A percentile compares a stretch with the other conserved stretches of the same genome.
phyloP scores from a whole-genome alignment of 2,113 vertebrate genomes.

The Fregata magnificens region DNA sequence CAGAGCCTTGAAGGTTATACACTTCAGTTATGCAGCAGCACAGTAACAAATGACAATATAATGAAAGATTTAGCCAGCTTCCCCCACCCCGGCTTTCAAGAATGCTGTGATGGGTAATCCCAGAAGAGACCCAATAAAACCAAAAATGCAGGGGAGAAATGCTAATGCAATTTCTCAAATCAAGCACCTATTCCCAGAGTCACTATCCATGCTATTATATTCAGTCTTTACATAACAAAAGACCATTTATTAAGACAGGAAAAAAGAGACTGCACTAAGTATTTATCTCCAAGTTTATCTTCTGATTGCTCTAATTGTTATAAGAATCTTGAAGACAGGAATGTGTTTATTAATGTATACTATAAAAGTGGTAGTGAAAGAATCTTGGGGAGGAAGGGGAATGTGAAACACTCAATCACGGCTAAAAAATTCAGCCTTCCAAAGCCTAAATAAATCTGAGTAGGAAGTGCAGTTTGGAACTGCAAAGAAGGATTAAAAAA shows the following conservation, averaged over 20 bases:
- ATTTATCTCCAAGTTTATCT: background rate
- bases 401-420: background rate
- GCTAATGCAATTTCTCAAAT: background rate
- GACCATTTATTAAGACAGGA: background rate
- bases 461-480: background rate
- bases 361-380: background rate
- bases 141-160: background rate
- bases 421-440: background rate
- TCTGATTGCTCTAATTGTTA: background rate
- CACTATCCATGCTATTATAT: background rate
- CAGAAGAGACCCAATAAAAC: background rate
- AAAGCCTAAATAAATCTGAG: background rate
- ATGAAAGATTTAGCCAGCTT: background rate
- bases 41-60: background rate
- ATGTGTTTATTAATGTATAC: background rate
- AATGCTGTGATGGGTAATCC: background rate
- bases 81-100: background rate
- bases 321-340: background rate
- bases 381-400: background rate
- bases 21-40: background rate
- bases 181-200: background rate
- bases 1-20: background rate
- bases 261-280: background rate
- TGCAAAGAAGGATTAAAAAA: background rate
- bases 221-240: background rate